These are phyloP conservation scores for Romanogobio albipinnatus DNA, from an alignment of 2,113 vertebrate species.

Conservation along the genomic window DNA sequence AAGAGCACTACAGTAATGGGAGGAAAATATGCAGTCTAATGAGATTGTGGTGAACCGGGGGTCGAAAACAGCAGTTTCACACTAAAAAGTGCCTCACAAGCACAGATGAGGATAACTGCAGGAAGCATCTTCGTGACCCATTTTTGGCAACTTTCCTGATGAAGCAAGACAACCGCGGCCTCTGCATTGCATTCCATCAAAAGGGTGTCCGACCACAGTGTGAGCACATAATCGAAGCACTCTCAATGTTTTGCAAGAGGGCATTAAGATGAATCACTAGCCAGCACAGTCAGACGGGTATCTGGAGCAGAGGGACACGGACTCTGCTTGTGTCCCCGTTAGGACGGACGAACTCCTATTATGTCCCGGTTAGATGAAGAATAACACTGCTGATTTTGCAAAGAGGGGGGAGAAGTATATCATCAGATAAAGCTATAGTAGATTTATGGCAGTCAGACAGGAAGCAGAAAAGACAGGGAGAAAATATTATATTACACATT, in stretches of 20 bases:
- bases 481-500: neutral
- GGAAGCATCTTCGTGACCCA: slow-evolving; percentile 28
- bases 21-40: slow-evolving; percentile 31
- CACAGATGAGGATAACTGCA: slow-evolving; percentile 7
- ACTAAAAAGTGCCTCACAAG: slow-evolving; percentile 23
- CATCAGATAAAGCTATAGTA: slow-evolving; percentile 11
- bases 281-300: neutral
- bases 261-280: slow-evolving; percentile 23
- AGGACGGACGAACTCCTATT: neutral
- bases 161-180: neutral
- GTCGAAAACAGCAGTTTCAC: slow-evolving; percentile 19
- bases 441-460: neutral
- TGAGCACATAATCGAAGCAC: neutral
- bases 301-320: slow-evolving; percentile 8
- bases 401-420: neutral
- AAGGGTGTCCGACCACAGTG: neutral
- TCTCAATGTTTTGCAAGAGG: neutral
- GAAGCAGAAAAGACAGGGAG: neutral
- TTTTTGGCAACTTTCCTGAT: slow-evolving; percentile 19
- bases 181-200: neutral
- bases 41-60: slow-evolving; percentile 26
- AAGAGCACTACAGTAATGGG: slow-evolving; percentile 23
- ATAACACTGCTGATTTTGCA: neutral
- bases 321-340: neutral
- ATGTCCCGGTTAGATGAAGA: neutral